Percentiles rank a stretch among this genome's conserved stretches.
These are phyloP conservation scores for Opisthograptis luteolata DNA, from an alignment of 2,888 invertebrate species.

Conservation along the genomic window DNA sequence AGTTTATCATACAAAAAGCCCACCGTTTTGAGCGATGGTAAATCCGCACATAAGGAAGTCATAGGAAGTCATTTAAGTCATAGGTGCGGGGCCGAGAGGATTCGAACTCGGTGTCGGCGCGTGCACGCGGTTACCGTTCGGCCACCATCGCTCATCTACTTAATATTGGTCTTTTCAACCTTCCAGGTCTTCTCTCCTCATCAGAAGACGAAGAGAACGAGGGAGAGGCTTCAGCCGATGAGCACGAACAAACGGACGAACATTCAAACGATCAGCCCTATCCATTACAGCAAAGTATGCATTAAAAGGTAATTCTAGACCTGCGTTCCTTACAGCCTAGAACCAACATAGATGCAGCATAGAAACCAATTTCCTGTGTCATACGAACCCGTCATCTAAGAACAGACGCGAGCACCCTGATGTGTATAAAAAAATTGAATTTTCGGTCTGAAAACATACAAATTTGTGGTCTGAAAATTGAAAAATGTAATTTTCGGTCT, in stretches of 20 bases:
- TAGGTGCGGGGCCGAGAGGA: too few relatives aligned
- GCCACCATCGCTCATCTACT: too few relatives aligned
- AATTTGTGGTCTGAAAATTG: background rate
- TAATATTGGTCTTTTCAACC: too few relatives aligned
- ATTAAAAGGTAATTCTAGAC: constrained; percentile 6
- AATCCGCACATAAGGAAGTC: too few relatives aligned
- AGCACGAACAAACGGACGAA: constrained; percentile 63
- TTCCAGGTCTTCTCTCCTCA: constrained; percentile 84
- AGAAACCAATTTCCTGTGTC: background rate
- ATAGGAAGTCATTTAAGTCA: too few relatives aligned
- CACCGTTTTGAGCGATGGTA: too few relatives aligned
- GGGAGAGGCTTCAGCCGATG: constrained; percentile 84
- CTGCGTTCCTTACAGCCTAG: too few relatives aligned
- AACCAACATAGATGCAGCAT: too few relatives aligned
- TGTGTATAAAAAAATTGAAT: background rate
- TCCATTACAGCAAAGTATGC: constrained; percentile 15
- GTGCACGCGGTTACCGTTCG: too few relatives aligned
- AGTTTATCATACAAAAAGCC: too few relatives aligned
- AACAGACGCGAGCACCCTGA: background rate
- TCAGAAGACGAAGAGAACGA: constrained; percentile 85
- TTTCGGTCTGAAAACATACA: background rate
- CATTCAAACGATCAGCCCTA: constrained; percentile 18
- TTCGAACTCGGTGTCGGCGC: too few relatives aligned
- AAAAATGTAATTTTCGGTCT: background rate
- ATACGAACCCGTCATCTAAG: too few relatives aligned